Conservation (phyloP, 1,140 invertebrate species). For the Drosophila tropicalis region DNA sequence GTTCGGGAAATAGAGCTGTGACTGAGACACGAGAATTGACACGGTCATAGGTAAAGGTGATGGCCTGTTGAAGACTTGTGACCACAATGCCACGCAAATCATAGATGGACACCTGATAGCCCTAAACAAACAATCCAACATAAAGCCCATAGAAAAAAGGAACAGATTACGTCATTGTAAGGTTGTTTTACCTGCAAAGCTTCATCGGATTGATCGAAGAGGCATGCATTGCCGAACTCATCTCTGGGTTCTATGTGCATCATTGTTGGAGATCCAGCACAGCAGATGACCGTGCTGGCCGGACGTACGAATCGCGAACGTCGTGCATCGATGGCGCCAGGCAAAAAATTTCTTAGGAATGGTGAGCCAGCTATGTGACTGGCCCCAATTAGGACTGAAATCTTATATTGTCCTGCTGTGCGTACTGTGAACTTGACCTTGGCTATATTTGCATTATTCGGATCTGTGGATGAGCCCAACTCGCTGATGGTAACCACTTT, state of each 20-base stretch:
- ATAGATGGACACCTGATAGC: slow-evolving; percentile 85
- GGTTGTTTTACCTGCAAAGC: slow-evolving; percentile 83
- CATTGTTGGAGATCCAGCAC: slow-evolving; percentile 89
- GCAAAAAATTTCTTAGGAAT: slow-evolving; percentile 86
- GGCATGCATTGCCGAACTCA: slow-evolving; percentile 93
- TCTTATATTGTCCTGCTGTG: slow-evolving; percentile 93
- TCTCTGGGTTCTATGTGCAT: slow-evolving; percentile 95
- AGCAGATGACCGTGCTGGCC: slow-evolving; percentile 93
- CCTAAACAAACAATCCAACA: slow-evolving; percentile 71
- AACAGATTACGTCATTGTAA: background rate
- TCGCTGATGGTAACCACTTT: slow-evolving; percentile 93
- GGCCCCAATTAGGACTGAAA: slow-evolving; percentile 90
- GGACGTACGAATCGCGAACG: slow-evolving; percentile 93
- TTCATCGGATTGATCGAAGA: slow-evolving; percentile 86
- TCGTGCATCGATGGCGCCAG: slow-evolving; percentile 91
- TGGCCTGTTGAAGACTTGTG: slow-evolving; percentile 85
- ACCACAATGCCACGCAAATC: slow-evolving; percentile 84
- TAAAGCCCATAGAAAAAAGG: background rate
- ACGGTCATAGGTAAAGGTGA: slow-evolving; percentile 84
- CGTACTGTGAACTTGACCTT: slow-evolving; percentile 95
- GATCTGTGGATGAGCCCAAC: slow-evolving; percentile 93
- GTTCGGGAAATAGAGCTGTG: slow-evolving; percentile 84
- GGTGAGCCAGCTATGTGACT: slow-evolving; percentile 86
- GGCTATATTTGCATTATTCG: slow-evolving; percentile 91
- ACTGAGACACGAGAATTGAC: slow-evolving; percentile 85